Percentiles rank a stretch among this genome's conserved stretches.
phyloP scores from a whole-genome alignment of 2,888 invertebrate genomes.

The Bimastos eiseni region DNA sequence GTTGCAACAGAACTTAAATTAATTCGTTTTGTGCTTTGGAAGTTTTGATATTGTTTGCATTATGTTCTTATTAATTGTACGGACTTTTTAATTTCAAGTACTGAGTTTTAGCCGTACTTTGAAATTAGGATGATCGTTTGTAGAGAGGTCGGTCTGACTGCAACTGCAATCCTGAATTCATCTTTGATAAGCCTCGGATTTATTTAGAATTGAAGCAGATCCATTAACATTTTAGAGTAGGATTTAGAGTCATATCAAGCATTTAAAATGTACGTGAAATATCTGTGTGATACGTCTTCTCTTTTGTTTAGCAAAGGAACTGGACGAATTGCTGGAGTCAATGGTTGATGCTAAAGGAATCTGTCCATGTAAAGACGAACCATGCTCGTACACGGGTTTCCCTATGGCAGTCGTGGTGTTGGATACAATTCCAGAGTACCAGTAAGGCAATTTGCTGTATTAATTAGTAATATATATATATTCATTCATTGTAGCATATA shows the following conservation, averaged over 20 bases:
- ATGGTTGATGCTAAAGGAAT: not conserved
- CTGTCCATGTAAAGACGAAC: not conserved
- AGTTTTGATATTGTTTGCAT: not conserved
- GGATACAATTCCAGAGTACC: not conserved
- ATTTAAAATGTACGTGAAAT: not conserved
- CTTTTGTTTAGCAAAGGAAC: not conserved
- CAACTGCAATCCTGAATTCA: not conserved
- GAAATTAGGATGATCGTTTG: not conserved
- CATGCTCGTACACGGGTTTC: not conserved
- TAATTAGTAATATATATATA: not conserved
- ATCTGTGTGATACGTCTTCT: not conserved
- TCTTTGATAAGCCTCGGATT: not conserved
- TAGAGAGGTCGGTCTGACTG: not conserved
- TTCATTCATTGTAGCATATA: no score
- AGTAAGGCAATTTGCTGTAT: not conserved
- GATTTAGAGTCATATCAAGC: not conserved
- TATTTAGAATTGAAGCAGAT: not conserved
- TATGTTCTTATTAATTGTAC: not conserved
- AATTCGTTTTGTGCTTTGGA: not conserved
- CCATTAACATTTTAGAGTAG: not conserved
- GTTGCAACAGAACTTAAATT: not conserved
- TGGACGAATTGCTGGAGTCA: not conserved
- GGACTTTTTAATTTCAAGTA: not conserved
- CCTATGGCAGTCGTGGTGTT: conserved; percentile 18
- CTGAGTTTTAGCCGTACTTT: not conserved